Evolutionary conservation across 2,797 vertebrate species (phyloP).

Genomic region (Myripristis jacobus): DNA sequence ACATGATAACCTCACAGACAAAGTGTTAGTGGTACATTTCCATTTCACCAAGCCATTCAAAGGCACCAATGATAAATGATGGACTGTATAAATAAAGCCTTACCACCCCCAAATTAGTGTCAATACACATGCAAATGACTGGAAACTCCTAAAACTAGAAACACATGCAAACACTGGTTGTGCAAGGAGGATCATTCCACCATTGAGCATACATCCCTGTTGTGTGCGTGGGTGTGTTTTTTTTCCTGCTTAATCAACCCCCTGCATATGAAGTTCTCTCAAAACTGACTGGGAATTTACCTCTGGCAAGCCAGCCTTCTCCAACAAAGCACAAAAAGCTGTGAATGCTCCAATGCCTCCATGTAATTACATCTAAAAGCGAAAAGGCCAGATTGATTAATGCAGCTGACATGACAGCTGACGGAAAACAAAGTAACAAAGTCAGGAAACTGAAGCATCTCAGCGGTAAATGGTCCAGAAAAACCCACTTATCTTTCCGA

Average conservation of each 20-base stretch:
- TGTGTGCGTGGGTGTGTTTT: neutral
- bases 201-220: neutral
- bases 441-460: neutral
- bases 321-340: neutral
- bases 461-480: no score
- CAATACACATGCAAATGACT: neutral
- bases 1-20: neutral
- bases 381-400: neutral
- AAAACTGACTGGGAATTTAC: constrained; percentile 1
- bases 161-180: neutral
- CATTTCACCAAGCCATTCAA: neutral
- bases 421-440: neutral
- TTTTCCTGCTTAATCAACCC: neutral
- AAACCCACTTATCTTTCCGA: neutral
- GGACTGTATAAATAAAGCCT: neutral
- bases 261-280: neutral
- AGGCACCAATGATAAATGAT: neutral
- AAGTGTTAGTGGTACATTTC: no score
- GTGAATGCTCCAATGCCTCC: neutral
- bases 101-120: neutral
- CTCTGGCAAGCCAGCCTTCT: neutral
- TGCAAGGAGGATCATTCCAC: neutral
- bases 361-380: constrained; percentile 24
- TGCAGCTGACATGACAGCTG: neutral
- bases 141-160: neutral